Conservation (phyloP, 1,140 invertebrate species). For the Lucilia cuprina region DNA sequence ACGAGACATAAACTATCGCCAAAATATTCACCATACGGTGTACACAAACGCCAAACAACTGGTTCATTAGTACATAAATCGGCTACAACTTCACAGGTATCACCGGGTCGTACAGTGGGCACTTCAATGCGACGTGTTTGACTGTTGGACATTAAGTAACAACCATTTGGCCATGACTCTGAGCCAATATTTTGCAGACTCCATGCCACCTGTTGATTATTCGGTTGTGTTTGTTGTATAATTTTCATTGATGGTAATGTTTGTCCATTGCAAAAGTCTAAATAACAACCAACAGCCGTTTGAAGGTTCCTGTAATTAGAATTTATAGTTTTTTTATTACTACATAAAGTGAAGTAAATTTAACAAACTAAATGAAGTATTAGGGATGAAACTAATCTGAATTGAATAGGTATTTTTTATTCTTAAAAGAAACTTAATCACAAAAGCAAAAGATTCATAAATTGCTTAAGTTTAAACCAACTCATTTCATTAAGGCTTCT, state of each 20-base stretch:
- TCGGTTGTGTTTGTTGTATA: slow-evolving; percentile 68
- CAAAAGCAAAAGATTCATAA: no score
- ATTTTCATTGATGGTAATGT: slow-evolving; percentile 78
- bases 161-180: slow-evolving; percentile 80
- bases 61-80: slow-evolving; percentile 74
- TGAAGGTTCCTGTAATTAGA: slow-evolving; percentile 84
- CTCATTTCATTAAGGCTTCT: no score
- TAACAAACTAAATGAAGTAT: no score
- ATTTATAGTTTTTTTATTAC: no score
- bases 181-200: slow-evolving; percentile 79
- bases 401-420: no score
- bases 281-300: slow-evolving; percentile 93
- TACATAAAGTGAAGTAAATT: no score
- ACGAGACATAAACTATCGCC: slow-evolving; percentile 70
- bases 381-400: no score
- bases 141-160: slow-evolving; percentile 72
- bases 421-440: no score
- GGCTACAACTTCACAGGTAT: slow-evolving; percentile 72
- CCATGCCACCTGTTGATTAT: slow-evolving; percentile 74
- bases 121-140: slow-evolving; percentile 67
- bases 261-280: slow-evolving; percentile 74
- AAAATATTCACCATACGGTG: slow-evolving; percentile 80
- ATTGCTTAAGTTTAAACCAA: no score
- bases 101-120: slow-evolving; percentile 71
- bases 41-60: slow-evolving; percentile 80